Base-by-base conservation (phyloP, 2,888 invertebrate genomes). In the Agonopterix alstromeriana region DNA sequence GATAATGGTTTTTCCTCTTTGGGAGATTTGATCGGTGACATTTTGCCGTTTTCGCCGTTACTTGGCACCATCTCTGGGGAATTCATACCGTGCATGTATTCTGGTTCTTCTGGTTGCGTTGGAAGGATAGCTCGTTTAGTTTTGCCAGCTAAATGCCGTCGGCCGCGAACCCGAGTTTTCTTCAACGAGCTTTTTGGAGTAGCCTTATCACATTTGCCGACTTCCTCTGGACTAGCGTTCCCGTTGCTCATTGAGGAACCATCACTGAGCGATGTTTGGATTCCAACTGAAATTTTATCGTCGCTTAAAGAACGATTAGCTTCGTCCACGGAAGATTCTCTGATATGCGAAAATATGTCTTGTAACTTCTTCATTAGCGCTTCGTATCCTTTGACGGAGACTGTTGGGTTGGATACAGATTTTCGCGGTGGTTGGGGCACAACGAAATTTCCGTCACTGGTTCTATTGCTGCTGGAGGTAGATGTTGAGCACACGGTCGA, bases 131-230 rank as follows among this genome's bases (percentile, higher is more conserved):
- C 82, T 1, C 87, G 71, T 55, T 89, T 89, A 1, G 85, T 84
- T 61, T 88, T 89, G 4, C 78, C 77, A 0, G 79, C 73, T 36
- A 88, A 68, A 11, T 79, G 84, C 54, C 90, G 69, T 17, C 89
- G 69, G 44, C 90, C 86, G 43, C 89, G 84, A 0, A 83, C 77
- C 1, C 81, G 63, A 2, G 82, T 76, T 53, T 87, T 86, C 54
- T 90, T 90, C 35, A 90, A 70, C 0, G 88, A 88, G 52, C 89
- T 90, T 63, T 90, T 91, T 1, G 91, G 91, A 0, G 91, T 91
- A 0, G 68, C 67, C 14, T 80, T 77, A 49, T 89, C 86, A 45
- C 81, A 76, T 60, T 83, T 79, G 7, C 67, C 75, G 0, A 82
- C 74, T 66, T 82, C 82, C 36, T 84, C 84, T 0, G 85, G 85